Conservation (phyloP, 1,140 invertebrate species). For the Planococcus citri region DNA sequence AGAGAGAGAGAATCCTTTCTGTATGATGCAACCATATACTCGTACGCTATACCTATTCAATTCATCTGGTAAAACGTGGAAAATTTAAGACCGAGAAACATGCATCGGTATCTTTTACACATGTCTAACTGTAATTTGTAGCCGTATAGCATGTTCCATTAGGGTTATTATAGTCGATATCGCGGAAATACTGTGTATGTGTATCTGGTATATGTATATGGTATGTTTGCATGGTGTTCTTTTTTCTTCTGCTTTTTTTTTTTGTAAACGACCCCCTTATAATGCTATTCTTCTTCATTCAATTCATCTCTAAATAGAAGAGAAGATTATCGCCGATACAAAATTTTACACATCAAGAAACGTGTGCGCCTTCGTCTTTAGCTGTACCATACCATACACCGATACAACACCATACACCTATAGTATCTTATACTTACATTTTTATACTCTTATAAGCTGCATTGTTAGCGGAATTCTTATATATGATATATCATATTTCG, state of each 20-base stretch:
- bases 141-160: slow-evolving; percentile 15
- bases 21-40: too few species aligned
- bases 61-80: neutral
- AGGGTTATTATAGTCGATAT: neutral
- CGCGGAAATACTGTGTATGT: neutral
- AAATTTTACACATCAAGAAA: neutral
- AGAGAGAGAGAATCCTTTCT: too few species aligned
- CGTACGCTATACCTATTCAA: too few species aligned
- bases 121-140: slow-evolving; percentile 4
- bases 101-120: slow-evolving; percentile 15
- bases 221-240: neutral
- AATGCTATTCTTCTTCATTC: neutral
- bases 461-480: neutral
- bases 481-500: neutral
- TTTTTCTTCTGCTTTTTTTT: neutral
- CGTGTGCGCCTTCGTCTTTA: too few species aligned
- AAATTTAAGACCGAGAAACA: slow-evolving; percentile 13
- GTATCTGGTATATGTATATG: neutral
- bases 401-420: neutral
- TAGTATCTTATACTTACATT: too few species aligned
- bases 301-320: neutral
- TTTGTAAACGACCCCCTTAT: neutral
- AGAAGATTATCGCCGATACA: neutral
- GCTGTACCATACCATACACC: neutral
- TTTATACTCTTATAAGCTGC: neutral